Evolutionary conservation across 1,140 invertebrate species (phyloP).

Genomic region (Drosophila obscura): DNA sequence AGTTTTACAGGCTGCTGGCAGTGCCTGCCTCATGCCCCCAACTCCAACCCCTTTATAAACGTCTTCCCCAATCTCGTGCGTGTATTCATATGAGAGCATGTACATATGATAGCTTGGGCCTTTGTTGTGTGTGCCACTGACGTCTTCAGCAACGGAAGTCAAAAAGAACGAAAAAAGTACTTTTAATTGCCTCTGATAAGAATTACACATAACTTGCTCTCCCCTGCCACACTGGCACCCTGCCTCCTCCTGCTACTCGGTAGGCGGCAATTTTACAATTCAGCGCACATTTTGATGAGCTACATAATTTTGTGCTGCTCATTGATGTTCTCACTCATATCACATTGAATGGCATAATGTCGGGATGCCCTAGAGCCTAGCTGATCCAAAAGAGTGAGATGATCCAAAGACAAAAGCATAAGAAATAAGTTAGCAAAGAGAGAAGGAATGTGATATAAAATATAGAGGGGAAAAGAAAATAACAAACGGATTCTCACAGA

Average conservation of each 20-base stretch:
- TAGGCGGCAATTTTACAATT: constrained; percentile 78
- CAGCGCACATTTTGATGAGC: constrained; percentile 80
- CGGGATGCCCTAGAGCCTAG: background rate
- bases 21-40: constrained; percentile 1
- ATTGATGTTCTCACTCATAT: constrained; percentile 72
- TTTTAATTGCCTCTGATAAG: constrained; percentile 81
- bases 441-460: too few relatives aligned
- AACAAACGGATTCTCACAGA: too few relatives aligned
- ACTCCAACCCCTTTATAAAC: background rate
- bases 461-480: too few relatives aligned
- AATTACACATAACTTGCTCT: constrained; percentile 70
- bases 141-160: constrained; percentile 53
- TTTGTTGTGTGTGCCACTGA: constrained; percentile 38
- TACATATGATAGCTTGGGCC: constrained; percentile 47
- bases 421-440: background rate
- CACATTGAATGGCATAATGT: constrained; percentile 29
- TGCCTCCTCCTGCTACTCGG: background rate
- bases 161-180: constrained; percentile 54
- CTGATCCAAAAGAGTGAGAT: background rate
- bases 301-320: constrained; percentile 79
- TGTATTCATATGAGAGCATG: background rate
- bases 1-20: constrained; percentile 53
- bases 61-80: too few relatives aligned
- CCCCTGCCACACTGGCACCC: constrained; percentile 3
- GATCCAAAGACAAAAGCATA: background rate